Evolutionary conservation across 2,888 invertebrate genomes (phyloP).

Genomic region (Dynastes hyllus): DNA sequence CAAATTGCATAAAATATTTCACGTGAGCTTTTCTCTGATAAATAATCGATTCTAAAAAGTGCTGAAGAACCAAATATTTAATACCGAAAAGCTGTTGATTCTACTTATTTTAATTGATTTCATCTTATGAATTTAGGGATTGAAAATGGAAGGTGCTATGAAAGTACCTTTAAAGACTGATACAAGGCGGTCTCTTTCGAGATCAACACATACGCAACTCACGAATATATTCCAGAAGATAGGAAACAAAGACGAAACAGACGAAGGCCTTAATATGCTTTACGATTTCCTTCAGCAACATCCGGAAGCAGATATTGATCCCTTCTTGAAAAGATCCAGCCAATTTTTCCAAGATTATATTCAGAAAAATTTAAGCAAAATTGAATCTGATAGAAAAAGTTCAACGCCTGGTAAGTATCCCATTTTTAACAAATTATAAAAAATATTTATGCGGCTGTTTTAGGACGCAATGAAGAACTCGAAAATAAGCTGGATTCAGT

Average conservation of each 20-base stretch:
- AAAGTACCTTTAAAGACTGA: constrained; percentile 68
- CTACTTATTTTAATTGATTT: not conserved
- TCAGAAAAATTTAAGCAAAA: constrained; percentile 81
- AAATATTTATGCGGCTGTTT: too few species aligned
- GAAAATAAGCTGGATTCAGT: constrained; percentile 33
- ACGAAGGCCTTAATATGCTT: constrained; percentile 85
- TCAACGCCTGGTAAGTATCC: constrained; percentile 39
- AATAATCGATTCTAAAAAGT: too few species aligned
- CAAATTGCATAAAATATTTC: too few species aligned
- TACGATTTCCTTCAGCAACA: constrained; percentile 87
- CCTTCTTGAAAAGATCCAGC: constrained; percentile 87
- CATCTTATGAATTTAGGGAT: constrained; percentile 37
- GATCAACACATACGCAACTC: constrained; percentile 88
- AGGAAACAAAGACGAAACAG: constrained; percentile 89
- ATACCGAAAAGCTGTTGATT: too few species aligned
- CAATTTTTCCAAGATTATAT: constrained; percentile 92
- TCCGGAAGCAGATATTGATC: constrained; percentile 89
- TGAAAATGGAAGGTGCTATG: constrained; percentile 71
- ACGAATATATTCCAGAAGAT: constrained; percentile 94
- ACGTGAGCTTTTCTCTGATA: too few species aligned
- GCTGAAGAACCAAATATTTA: too few species aligned
- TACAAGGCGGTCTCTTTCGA: constrained; percentile 75
- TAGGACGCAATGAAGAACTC: constrained; percentile 33
- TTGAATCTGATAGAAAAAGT: constrained; percentile 68
- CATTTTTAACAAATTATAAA: too few species aligned